These are phyloP conservation scores for Aricia artaxerxes DNA, from an alignment of 2,888 invertebrate genomes.

Conservation along the genomic window DNA sequence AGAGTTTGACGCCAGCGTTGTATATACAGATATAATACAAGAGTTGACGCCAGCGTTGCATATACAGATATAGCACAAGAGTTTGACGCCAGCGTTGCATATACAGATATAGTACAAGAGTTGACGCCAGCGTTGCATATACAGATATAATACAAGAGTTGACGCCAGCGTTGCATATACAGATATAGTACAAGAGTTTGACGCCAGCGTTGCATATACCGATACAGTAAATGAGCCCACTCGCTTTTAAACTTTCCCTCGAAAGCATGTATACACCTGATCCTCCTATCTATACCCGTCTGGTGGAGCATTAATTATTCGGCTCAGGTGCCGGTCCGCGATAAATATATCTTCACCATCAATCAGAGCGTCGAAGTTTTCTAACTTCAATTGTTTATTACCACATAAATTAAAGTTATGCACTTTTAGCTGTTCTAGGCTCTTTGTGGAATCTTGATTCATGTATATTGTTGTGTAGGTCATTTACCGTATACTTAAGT, in stretches of 20 bases:
- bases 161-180: no score
- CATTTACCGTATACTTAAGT: neutral
- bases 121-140: no score
- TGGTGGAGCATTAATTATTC: conserved; percentile 51
- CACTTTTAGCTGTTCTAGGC: neutral
- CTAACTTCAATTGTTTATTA: conserved; percentile 24
- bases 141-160: no score
- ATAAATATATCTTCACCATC: conserved; percentile 45
- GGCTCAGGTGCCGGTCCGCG: conserved; percentile 50
- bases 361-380: conserved; percentile 35
- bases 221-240: neutral
- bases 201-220: neutral
- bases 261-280: conserved; percentile 11
- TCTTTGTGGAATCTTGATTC: neutral
- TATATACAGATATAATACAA: neutral
- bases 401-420: conserved; percentile 11
- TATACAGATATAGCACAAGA: no score
- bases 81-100: neutral
- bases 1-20: neutral
- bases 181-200: no score
- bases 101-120: no score
- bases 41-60: neutral
- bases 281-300: conserved; percentile 52
- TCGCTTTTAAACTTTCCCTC: neutral
- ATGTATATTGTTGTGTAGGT: neutral